Percentiles rank a stretch among this genome's conserved stretches.
These are phyloP conservation scores for Drosophila bocki DNA, from an alignment of 1,140 invertebrate genomes.

Conservation along the genomic window DNA sequence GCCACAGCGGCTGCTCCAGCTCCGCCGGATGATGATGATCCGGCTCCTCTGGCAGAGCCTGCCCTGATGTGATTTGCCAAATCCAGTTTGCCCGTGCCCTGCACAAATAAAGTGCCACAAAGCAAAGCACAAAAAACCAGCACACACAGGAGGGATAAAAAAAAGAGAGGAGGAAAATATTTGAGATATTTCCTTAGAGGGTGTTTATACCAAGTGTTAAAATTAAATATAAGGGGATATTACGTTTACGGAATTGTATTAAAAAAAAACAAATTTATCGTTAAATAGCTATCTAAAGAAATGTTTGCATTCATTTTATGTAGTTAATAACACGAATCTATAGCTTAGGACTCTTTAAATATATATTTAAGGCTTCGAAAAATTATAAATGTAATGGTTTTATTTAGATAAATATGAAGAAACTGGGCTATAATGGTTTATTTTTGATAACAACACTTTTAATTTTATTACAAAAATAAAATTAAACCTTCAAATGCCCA, in stretches of 20 bases:
- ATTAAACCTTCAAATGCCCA: background rate
- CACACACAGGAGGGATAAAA: constrained; percentile 12
- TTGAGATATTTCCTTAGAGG: constrained; percentile 70
- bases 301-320: background rate
- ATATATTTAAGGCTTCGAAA: too few species aligned
- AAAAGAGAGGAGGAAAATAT: constrained; percentile 48
- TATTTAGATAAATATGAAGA: background rate
- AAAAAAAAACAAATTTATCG: too few species aligned
- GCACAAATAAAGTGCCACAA: constrained; percentile 71
- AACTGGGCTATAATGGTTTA: too few species aligned
- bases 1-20: constrained; percentile 14
- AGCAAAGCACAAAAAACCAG: constrained; percentile 35
- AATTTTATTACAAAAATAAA: background rate
- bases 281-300: too few species aligned
- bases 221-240: background rate
- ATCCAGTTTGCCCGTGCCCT: constrained; percentile 79
- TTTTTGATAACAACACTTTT: background rate
- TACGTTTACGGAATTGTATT: background rate
- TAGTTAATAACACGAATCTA: background rate
- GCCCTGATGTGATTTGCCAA: constrained; percentile 75
- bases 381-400: background rate
- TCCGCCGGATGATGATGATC: constrained; percentile 30
- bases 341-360: background rate
- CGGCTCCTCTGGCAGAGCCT: constrained; percentile 16
- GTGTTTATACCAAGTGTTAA: constrained; percentile 16